phyloP scores from a whole-genome alignment of 2,888 invertebrate genomes.

The Diarsia dahlii region DNA sequence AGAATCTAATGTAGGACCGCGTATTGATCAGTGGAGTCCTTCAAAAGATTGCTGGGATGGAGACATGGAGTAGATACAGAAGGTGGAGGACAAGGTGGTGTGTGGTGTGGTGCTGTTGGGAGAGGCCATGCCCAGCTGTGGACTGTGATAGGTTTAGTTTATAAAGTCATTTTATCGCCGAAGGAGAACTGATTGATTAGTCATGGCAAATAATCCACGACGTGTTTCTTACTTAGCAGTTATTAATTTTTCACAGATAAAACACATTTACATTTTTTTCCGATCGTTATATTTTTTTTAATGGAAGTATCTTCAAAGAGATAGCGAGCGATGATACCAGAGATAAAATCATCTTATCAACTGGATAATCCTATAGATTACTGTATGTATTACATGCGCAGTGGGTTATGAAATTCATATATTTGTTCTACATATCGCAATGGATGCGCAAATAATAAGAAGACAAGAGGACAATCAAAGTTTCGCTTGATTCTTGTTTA shows the following conservation, averaged over 20 bases:
- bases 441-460: not conserved
- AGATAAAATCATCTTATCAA: slow-evolving; percentile 36
- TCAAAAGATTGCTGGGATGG: not conserved
- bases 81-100: not conserved
- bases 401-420: slow-evolving; percentile 32
- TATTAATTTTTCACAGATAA: not conserved
- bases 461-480: not conserved
- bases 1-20: no score
- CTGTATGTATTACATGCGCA: slow-evolving; percentile 30
- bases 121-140: not conserved
- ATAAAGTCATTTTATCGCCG: not conserved
- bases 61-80: not conserved
- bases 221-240: not conserved
- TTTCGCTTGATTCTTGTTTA: not conserved
- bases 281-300: no score
- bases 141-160: not conserved
- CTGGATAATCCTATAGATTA: slow-evolving; percentile 42
- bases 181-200: not conserved
- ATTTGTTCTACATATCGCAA: slow-evolving; percentile 22
- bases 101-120: not conserved
- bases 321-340: no score
- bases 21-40: not conserved
- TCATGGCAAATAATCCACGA: not conserved
- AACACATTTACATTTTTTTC: no score
- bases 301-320: no score